phyloP scores from a whole-genome alignment of 1,140 invertebrate species.

The Pentalonia nigronervosa region DNA sequence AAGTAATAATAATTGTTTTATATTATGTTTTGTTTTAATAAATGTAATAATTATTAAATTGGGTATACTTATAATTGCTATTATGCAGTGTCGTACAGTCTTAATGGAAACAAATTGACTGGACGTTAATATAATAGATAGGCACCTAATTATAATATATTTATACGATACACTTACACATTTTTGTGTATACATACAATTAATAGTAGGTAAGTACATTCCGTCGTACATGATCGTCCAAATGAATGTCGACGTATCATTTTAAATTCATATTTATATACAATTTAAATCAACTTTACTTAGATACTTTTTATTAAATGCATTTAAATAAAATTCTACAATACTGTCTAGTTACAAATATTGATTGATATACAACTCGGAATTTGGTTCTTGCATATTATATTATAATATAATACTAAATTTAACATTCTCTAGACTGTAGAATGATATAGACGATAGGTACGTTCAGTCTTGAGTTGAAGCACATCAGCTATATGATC shows the following conservation, averaged over 20 bases:
- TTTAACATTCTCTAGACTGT: neutral
- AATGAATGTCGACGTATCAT: neutral
- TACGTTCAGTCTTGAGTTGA: neutral
- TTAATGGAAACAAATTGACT: neutral
- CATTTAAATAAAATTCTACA: neutral
- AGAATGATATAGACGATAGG: neutral
- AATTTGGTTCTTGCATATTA: neutral
- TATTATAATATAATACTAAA: neutral
- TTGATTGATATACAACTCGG: neutral
- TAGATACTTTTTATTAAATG: too few species aligned
- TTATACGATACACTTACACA: too few species aligned
- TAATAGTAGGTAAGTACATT: neutral
- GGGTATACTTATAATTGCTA: neutral
- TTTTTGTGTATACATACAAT: neutral
- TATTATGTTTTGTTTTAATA: neutral
- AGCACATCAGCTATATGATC: neutral
- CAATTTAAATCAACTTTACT: too few species aligned
- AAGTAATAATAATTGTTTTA: neutral
- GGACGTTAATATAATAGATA: neutral
- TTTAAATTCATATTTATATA: neutral
- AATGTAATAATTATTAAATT: neutral
- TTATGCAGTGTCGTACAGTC: neutral
- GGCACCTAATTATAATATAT: neutral
- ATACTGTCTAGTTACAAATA: neutral
- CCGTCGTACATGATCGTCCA: neutral